phyloP scores from a whole-genome alignment of 2,113 vertebrate genomes.

The Emydura subglobosa region DNA sequence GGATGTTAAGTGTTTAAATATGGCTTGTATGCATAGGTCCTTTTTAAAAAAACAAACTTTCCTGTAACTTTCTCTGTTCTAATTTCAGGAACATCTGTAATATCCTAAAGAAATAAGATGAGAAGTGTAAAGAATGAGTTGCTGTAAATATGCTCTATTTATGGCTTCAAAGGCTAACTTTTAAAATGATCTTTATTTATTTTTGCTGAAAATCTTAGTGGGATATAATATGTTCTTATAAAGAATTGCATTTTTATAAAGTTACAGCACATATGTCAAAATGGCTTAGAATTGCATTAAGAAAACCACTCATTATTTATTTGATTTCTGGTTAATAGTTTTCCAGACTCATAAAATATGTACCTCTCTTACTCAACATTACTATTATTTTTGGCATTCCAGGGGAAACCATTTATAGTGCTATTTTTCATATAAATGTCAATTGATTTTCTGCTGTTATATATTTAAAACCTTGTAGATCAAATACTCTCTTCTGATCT shows the following conservation, averaged over 20 bases:
- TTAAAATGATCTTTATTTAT: not conserved
- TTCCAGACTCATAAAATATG: not conserved
- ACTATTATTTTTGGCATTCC: not conserved
- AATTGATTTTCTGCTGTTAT: not conserved
- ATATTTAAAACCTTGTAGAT: not conserved
- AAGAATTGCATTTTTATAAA: not conserved
- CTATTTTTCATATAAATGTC: not conserved
- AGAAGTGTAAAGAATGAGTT: not conserved
- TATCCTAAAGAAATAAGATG: not conserved
- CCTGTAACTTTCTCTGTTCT: not conserved
- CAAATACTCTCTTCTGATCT: not conserved
- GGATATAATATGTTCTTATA: not conserved
- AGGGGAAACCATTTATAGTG: not conserved
- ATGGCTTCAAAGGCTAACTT: not conserved
- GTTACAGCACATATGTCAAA: not conserved
- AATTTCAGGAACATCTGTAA: not conserved
- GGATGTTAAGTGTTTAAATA: not conserved
- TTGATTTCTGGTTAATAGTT: not conserved
- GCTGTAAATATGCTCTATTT: not conserved
- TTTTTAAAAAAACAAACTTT: not conserved
- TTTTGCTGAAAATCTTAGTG: not conserved
- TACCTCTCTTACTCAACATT: not conserved
- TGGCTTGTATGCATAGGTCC: not conserved
- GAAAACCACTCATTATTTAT: not conserved
- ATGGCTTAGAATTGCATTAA: not conserved